A percentile compares a stretch with the other conserved stretches of the same genome.
Conservation (phyloP, 2,113 vertebrate species). For the Ploceus nigricollis region DNA sequence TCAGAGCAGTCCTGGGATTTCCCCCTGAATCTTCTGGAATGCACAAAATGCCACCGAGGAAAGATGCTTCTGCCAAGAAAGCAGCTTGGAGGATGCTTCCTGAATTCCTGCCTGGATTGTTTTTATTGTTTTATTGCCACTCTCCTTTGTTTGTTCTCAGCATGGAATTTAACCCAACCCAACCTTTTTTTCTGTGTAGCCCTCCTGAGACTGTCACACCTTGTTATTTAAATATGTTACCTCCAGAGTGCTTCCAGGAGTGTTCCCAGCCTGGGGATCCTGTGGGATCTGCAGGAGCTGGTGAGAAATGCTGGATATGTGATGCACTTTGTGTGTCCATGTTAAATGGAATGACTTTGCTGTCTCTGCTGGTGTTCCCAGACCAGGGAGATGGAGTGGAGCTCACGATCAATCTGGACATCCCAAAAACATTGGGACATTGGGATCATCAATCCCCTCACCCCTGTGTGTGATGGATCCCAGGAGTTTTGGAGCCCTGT, state of each 20-base stretch:
- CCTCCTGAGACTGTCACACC: not conserved
- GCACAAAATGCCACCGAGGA: accelerated
- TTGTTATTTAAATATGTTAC: not conserved
- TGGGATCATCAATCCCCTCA: accelerated
- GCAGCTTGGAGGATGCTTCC: not conserved
- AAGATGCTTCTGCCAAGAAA: not conserved
- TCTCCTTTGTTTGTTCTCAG: not conserved
- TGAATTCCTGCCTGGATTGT: not conserved
- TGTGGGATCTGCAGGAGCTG: not conserved
- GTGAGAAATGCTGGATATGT: not conserved
- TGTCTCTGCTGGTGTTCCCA: not conserved
- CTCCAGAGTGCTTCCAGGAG: accelerated
- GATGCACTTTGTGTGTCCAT: accelerated
- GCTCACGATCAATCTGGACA: accelerated
- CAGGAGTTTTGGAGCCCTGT: accelerated
- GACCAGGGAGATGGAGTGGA: not conserved
- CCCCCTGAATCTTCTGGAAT: not conserved
- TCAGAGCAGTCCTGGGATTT: accelerated
- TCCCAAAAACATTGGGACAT: accelerated
- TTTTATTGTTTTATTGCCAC: not conserved
- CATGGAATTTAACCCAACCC: accelerated
- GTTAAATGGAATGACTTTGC: accelerated
- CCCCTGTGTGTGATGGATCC: not conserved
- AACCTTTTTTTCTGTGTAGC: not conserved
- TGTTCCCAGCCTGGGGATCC: not conserved